Base-by-base conservation (phyloP, 2,888 invertebrate genomes). In the Onthophagus sagittarius region DNA sequence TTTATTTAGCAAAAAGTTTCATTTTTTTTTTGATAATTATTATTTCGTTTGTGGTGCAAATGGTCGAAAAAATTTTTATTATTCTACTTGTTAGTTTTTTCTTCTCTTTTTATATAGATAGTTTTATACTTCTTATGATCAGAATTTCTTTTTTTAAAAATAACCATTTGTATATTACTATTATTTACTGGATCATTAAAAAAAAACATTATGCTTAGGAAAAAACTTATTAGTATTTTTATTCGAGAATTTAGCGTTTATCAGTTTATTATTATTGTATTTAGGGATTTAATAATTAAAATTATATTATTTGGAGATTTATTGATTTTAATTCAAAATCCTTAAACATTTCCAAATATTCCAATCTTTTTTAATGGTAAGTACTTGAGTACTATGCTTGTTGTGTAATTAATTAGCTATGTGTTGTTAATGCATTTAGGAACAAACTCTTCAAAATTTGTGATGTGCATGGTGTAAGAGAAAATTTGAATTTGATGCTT, bases 261-360 rank as follows among this genome's bases (percentile, higher is more conserved):
- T 75, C 39, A 73, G 71, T 75, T 75, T 76, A 75, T 75, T 23
- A 23, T 23, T 79, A 78, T 79, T 78, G 69, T 73, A 74, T 76
- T 77, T 78, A 78, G 79, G 79, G 77, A 76, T 77, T 23, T 23
- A 79, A 78, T 75, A 76, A 79, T 77, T 77, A 79, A 79, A 78
- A 77, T 15, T 73, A 73, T 73, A 73, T 73, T 73, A 53, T 53
- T 53, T 53, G 39, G 39, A 53, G 39, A 53, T 53, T 53, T 53
- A 9, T 9, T 53, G 39, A 53, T 7, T 53, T 53, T 53, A 9
- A 53, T 53, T 53, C 39, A 23, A 23, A 23, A 23, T 53, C 39
- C 23, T 23, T 23, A 23, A 23, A 23, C 23, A 23, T 23, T 23
- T 23, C 23, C 23, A 23, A 23, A 23, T 23, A 23, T 23, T 23